Evolutionary conservation across 2,888 invertebrate genomes (phyloP), one percentile per base, ranked within the genome.

Genomic region (Scaptomyza caliginosa): DNA sequence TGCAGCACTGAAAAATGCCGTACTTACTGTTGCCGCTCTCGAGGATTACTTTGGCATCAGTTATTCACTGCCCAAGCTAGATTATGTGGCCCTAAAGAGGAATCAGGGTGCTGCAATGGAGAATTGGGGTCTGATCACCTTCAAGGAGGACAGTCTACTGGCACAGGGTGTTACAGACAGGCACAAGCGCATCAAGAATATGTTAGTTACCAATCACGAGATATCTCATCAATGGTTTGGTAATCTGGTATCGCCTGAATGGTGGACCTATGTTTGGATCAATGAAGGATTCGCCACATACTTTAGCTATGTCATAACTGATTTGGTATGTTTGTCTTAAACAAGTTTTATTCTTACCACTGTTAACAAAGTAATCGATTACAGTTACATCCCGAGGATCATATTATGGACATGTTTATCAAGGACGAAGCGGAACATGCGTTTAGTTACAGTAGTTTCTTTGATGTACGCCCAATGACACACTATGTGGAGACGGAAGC

Each of bases 91-190:
- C 0, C 93, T 98, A 11, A 96, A 97, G 1, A 95, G 96, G 78
- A 97, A 97, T 85, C 93, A 94, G 42, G 95, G 95, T 50, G 95
- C 95, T 19, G 97, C 97, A 26, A 98, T 98, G 97, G 97, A 98
- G 89, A 98, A 98, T 89, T 98, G 98, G 97, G 98, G 98, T n/a
- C 91, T 98, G 7, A 95, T 97, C 16, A 96, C 96, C 1, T 91
- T 93, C 93, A 86, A 93, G 11, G 89, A 90, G 58, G 1, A 82
- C 19, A 80, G 73, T 50, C 69, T 90, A 28, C 54, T 89, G 7
- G 62, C 74, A 21, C 46, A 71, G n/a, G 73, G 76, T 1, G 93
- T 92, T 45, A 92, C 93, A 81, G 92, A 93, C 73, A 89, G 92
- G 42, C 67, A 72, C 13, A 73, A 74, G 6, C 59, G 55, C 0